Evolutionary conservation across 2,113 vertebrate genomes (phyloP).

Genomic region (Acrocephalus arundinaceus): DNA sequence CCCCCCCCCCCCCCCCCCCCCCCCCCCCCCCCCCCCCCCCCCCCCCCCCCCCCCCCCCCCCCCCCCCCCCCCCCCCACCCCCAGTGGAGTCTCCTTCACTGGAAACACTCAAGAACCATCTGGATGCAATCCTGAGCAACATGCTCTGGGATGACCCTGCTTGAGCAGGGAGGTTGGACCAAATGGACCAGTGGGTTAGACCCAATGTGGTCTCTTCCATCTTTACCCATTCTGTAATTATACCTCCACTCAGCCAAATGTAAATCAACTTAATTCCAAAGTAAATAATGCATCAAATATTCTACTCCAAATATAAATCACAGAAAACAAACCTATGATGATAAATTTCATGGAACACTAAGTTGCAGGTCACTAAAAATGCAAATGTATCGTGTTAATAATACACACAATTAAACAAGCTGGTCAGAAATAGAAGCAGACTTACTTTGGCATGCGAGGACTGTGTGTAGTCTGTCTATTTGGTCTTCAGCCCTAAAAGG

Average conservation of each 20-base stretch:
- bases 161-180: neutral
- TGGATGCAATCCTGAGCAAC: neutral
- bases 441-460: slow-evolving; percentile 73
- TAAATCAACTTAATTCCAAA: neutral
- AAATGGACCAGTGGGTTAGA: neutral
- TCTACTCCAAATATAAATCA: neutral
- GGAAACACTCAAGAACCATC: neutral
- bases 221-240: neutral
- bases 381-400: neutral
- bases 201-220: neutral
- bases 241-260: neutral
- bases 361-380: neutral
- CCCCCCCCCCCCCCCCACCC: too few species aligned
- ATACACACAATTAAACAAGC: neutral
- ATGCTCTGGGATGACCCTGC: neutral
- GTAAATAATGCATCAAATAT: neutral
- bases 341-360: neutral
- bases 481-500: slow-evolving; percentile 61
- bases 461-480: slow-evolving; percentile 7
- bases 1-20: too few species aligned
- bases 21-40: too few species aligned
- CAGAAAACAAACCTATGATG: neutral
- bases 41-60: too few species aligned
- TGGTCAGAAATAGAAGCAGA: neutral
- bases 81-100: too few species aligned